Evolutionary conservation across 1,140 invertebrate species (phyloP).

Genomic region (Leucophenga varia): DNA sequence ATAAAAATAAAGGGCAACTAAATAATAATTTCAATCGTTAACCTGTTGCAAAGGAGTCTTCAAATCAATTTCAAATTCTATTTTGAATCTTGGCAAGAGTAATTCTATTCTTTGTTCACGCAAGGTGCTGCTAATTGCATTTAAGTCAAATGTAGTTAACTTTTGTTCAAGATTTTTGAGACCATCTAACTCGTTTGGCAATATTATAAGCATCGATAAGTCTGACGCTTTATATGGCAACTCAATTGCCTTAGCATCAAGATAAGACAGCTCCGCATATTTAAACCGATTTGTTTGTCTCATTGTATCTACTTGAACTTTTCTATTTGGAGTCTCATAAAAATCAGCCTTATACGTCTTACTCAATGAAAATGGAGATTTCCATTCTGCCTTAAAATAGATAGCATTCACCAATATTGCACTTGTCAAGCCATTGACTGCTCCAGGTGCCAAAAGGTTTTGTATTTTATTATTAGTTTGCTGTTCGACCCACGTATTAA

Average conservation of each 20-base stretch:
- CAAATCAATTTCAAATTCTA: slow-evolving; percentile 57
- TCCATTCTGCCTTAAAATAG: slow-evolving; percentile 69
- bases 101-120: slow-evolving; percentile 51
- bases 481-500: slow-evolving; percentile 64
- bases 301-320: slow-evolving; percentile 62
- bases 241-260: slow-evolving; percentile 57
- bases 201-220: slow-evolving; percentile 61
- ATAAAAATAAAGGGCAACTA: too few species aligned
- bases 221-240: slow-evolving; percentile 60
- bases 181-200: slow-evolving; percentile 62
- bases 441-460: slow-evolving; percentile 58
- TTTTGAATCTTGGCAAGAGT: slow-evolving; percentile 62
- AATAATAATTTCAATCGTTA: too few species aligned
- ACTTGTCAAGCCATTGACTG: slow-evolving; percentile 45
- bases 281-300: slow-evolving; percentile 53
- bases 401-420: slow-evolving; percentile 65
- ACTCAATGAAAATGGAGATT: slow-evolving; percentile 57
- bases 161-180: slow-evolving; percentile 55
- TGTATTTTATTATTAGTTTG: slow-evolving; percentile 64
- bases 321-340: slow-evolving; percentile 41
- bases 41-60: slow-evolving; percentile 39
- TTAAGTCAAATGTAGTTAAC: slow-evolving; percentile 40
- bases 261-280: slow-evolving; percentile 46
- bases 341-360: slow-evolving; percentile 59
- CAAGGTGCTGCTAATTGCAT: slow-evolving; percentile 27